Base-by-base conservation (phyloP, 1,140 invertebrate genomes). In the Brachionus plicatilis region DNA sequence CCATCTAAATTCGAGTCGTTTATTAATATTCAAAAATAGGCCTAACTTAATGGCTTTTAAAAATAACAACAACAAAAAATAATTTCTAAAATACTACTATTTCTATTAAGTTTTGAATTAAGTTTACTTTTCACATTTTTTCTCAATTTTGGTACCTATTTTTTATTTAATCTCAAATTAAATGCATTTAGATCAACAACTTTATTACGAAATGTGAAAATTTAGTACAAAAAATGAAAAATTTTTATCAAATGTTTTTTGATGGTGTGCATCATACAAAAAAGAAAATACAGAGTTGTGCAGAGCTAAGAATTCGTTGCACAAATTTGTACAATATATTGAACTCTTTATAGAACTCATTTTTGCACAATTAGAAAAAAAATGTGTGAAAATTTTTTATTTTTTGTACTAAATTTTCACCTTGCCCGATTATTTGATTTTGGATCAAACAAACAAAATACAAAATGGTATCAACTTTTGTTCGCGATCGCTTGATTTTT, bases 1-100 rank as follows among this genome's bases (percentile, higher is more conserved):
- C 41, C 24, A 75, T 41, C 68, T 27, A 56, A 53, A 56, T 47
- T 20, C 37, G 60, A 83, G 7, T 53, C 29, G 1, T 60, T 41
- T 65, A 83, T 83, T 11, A 83, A 83, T 14, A 83, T 83, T 68
- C 50, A 60, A 60, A 82, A 50, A 50, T 76, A 50, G 47, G 5
- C 24, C 37, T 33, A 2, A 8, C 9, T 68, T 0, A n/a, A 3
- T 27, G 65, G 9, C 1, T n/a, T 1, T 29, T 33, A 24, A 33
- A 66, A 66, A 66, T 3, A 2, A 29, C 2, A 1, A n/a, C n/a
- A n/a, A n/a, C 29, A 33, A 33, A 37, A 37, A 37, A 37, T 7
- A 2, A 37, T 68, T 29, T 68, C 29, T 27, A 37, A 68, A 68
- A 70, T 29, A 29, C 0, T 41, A 47, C 33, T 37, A 37, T 37